Evolutionary conservation across 2,797 vertebrate genomes (phyloP).

Genomic region (Zenarchopterus dispar): DNA sequence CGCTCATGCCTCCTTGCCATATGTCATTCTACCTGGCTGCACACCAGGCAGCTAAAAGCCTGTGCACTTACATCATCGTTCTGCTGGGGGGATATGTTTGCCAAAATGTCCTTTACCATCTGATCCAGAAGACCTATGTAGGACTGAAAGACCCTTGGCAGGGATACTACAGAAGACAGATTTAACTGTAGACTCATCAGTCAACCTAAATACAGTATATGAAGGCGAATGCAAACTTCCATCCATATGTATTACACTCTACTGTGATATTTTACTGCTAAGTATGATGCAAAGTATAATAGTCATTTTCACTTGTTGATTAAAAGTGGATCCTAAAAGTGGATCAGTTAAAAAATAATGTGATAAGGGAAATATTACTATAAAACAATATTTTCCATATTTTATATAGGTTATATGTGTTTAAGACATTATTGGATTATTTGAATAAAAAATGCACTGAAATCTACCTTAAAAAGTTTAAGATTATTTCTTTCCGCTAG

Average conservation of each 20-base stretch:
- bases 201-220: slow-evolving; percentile 7
- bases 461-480: no score
- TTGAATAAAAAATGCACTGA: no score
- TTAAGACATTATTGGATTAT: no score
- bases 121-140: slow-evolving; percentile 20
- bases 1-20: slow-evolving; percentile 59
- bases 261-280: neutral
- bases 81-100: slow-evolving; percentile 52
- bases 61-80: slow-evolving; percentile 55
- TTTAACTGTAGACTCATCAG: slow-evolving; percentile 17
- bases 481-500: no score
- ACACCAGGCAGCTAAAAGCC: slow-evolving; percentile 66
- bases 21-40: slow-evolving; percentile 74
- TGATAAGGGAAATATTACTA: no score
- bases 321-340: no score
- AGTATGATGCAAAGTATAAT: neutral
- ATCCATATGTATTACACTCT: slow-evolving; percentile 1
- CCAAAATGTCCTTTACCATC: slow-evolving; percentile 39
- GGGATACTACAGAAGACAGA: slow-evolving; percentile 15
- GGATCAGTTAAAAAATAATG: no score
- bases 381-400: no score
- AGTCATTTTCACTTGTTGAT: no score
- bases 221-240: neutral
- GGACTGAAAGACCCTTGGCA: slow-evolving; percentile 15
- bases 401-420: no score